These are phyloP conservation scores for Ara ararauna DNA, from an alignment of 2,797 vertebrate genomes.

Conservation along the genomic window DNA sequence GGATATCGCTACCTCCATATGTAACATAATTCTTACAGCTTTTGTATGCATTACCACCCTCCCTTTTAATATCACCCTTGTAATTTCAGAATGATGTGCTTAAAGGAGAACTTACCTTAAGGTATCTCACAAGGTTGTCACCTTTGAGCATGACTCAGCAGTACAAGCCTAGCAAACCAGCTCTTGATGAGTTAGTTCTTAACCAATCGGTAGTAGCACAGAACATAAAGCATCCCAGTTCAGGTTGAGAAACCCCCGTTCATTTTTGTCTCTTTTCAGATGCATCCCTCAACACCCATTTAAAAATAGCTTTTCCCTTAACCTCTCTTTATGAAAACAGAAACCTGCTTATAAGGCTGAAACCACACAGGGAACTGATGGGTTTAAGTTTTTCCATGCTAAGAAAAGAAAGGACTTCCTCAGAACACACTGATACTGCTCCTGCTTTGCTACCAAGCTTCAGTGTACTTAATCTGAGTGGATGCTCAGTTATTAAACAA, in stretches of 20 bases:
- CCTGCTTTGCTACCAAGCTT: not conserved
- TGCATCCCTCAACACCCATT: not conserved
- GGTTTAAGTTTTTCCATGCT: not conserved
- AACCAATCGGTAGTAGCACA: not conserved
- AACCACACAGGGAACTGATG: not conserved
- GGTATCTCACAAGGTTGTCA: not conserved
- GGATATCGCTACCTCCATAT: accelerated
- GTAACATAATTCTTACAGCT: not conserved
- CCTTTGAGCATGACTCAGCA: not conserved
- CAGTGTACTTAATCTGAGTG: not conserved
- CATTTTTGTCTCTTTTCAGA: not conserved
- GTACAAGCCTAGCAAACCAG: not conserved
- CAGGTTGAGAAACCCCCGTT: not conserved
- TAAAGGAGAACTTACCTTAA: not conserved
- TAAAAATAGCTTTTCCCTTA: not conserved
- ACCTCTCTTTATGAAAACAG: not conserved
- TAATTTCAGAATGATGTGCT: not conserved
- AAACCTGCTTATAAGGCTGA: not conserved
- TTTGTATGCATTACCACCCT: not conserved
- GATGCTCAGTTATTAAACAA: not conserved
- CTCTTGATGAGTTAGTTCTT: not conserved
- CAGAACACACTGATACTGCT: not conserved
- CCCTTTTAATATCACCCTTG: not conserved
- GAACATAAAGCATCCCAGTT: not conserved
- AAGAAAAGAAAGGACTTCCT: not conserved